A percentile compares a stretch with the other conserved stretches of the same genome.
Evolutionary conservation across 1,140 invertebrate species (phyloP).

Genomic region (Drosophila lacertosa): DNA sequence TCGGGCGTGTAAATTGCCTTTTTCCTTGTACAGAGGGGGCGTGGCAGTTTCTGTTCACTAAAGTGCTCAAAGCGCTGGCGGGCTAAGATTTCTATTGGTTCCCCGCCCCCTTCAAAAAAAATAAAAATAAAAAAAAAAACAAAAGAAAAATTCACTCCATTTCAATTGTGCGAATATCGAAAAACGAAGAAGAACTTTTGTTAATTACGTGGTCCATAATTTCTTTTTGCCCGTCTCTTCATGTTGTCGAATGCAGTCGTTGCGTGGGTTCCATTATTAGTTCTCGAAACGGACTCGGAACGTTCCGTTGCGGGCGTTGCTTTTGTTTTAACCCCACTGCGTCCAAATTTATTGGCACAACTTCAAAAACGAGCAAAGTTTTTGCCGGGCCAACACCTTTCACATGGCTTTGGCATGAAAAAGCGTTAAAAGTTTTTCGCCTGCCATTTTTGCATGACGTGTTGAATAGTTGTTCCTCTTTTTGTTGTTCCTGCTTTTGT

Average conservation of each 20-base stretch:
- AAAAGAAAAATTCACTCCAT: slow-evolving; percentile 31
- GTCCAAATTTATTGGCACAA: slow-evolving; percentile 70
- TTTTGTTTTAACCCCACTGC: slow-evolving; percentile 66
- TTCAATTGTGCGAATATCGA: slow-evolving; percentile 53
- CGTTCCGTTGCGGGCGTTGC: slow-evolving; percentile 14
- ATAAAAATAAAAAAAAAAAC: no score
- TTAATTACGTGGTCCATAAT: slow-evolving; percentile 67
- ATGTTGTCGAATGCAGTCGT: slow-evolving; percentile 53
- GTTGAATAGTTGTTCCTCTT: slow-evolving; percentile 42
- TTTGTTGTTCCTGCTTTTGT: not conserved
- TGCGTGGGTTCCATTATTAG: slow-evolving; percentile 29
- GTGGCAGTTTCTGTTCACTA: slow-evolving; percentile 33
- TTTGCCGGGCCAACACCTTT: slow-evolving; percentile 70
- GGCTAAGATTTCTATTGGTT: slow-evolving; percentile 7
- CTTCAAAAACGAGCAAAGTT: slow-evolving; percentile 64
- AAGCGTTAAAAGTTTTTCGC: slow-evolving; percentile 53
- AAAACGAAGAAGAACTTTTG: slow-evolving; percentile 59
- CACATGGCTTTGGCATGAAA: slow-evolving; percentile 75
- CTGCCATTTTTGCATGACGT: slow-evolving; percentile 60
- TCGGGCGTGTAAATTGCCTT: slow-evolving; percentile 58
- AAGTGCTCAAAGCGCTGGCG: slow-evolving; percentile 57
- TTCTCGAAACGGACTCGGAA: not conserved
- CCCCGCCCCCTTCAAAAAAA: no score
- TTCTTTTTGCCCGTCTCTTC: slow-evolving; percentile 27
- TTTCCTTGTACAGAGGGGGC: slow-evolving; percentile 16